A percentile compares a stretch with the other conserved stretches of the same genome.
Evolutionary conservation across 2,113 vertebrate species (phyloP).

Genomic region (Rhinopomastus cyanomelas): DNA sequence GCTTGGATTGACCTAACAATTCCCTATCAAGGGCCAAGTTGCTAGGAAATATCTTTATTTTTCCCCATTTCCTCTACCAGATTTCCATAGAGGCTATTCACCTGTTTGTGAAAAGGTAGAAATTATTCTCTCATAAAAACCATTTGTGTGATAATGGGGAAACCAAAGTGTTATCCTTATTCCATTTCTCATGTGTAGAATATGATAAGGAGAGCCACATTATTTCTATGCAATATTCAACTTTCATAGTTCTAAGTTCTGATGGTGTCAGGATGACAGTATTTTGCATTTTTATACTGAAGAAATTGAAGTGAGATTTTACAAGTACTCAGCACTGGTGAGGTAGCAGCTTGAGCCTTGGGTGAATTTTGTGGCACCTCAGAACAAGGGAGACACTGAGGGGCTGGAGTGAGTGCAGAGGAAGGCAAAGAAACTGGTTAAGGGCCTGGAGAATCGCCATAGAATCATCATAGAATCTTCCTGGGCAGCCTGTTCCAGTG

Average conservation of each 20-base stretch:
- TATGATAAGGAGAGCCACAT: neutral
- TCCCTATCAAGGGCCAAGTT: neutral
- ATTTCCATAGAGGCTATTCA: neutral
- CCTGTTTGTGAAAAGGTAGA: neutral
- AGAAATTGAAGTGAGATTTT: neutral
- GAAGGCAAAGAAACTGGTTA: too few species aligned
- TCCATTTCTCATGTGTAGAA: neutral
- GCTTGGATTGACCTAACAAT: neutral
- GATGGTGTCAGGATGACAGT: neutral
- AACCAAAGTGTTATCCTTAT: neutral
- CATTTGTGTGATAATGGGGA: neutral
- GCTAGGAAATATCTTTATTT: neutral
- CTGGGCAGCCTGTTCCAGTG: too few species aligned
- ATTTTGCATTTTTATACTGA: neutral
- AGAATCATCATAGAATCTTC: too few species aligned
- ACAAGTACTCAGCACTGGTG: too few species aligned
- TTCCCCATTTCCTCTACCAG: fast-evolving
- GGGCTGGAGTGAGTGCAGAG: too few species aligned
- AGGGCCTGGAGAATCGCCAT: too few species aligned
- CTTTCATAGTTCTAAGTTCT: neutral
- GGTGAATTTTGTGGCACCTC: too few species aligned
- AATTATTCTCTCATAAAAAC: neutral
- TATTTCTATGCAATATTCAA: neutral
- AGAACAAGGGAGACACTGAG: too few species aligned
- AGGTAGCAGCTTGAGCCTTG: too few species aligned